These are phyloP conservation scores for Hydrolagus colliei DNA, from an alignment of 2,797 vertebrate species.

Conservation along the genomic window DNA sequence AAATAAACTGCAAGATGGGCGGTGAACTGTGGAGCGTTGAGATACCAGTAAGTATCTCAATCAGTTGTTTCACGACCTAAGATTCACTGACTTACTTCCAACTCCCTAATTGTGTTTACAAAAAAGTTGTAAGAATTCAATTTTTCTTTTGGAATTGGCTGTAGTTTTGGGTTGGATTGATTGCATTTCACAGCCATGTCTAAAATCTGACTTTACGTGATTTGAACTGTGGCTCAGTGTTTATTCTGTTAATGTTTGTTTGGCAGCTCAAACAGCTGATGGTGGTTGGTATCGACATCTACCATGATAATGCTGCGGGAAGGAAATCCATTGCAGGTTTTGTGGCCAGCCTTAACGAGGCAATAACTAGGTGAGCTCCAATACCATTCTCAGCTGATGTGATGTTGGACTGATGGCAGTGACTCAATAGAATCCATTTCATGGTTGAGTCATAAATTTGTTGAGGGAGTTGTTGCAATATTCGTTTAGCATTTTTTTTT, in stretches of 20 bases:
- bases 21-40: slow-evolving; percentile 92
- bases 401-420: background rate
- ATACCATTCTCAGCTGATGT: too few relatives aligned
- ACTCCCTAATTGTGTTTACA: too few relatives aligned
- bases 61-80: too few relatives aligned
- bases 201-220: background rate
- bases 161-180: background rate
- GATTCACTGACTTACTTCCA: too few relatives aligned
- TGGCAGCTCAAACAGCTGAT: slow-evolving; percentile 82
- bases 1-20: slow-evolving; percentile 94
- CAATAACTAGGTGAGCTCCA: slow-evolving; percentile 73
- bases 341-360: slow-evolving; percentile 82
- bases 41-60: slow-evolving; percentile 69
- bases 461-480: background rate
- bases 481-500: slow-evolving; percentile 6
- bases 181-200: background rate
- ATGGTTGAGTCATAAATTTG: background rate
- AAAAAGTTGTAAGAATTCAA: too few relatives aligned
- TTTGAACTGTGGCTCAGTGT: background rate
- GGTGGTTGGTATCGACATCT: slow-evolving; percentile 88
- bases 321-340: slow-evolving; percentile 80
- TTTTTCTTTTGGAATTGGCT: too few relatives aligned
- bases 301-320: slow-evolving; percentile 75
- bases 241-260: slow-evolving; percentile 6
- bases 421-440: background rate